A percentile compares a stretch with the other conserved stretches of the same genome.
These are phyloP conservation scores for Neoaliturus tenellus DNA, from an alignment of 2,888 invertebrate species.

Conservation along the genomic window DNA sequence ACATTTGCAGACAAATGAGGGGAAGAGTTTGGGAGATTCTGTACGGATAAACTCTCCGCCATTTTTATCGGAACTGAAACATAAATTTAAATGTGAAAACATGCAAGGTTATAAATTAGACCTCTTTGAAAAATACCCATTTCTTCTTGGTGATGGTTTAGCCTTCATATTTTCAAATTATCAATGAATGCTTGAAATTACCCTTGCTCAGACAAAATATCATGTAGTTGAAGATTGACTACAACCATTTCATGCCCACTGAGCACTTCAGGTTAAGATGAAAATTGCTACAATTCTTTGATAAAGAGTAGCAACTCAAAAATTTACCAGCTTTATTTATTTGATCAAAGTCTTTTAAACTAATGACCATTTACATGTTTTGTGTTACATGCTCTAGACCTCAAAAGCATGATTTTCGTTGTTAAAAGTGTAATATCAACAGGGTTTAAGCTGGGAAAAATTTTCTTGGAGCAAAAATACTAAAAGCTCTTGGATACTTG, in stretches of 20 bases:
- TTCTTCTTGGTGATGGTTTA: background rate
- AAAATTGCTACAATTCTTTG: no score
- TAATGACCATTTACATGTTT: no score
- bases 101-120: background rate
- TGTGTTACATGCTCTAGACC: no score
- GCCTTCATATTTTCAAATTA: background rate
- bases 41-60: conserved; percentile 36
- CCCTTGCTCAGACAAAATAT: background rate
- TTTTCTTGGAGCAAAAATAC: no score
- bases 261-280: no score
- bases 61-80: conserved; percentile 47
- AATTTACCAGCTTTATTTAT: no score
- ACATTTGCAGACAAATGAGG: conserved; percentile 72
- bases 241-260: background rate
- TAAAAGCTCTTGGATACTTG: no score
- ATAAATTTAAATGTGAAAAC: background rate
- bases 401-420: no score
- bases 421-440: no score
- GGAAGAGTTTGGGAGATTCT: conserved; percentile 45
- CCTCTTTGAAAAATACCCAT: background rate
- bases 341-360: no score
- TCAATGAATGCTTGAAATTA: background rate
- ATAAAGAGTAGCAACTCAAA: no score
- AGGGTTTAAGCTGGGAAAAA: no score
- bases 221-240: background rate